Evolutionary conservation across 2,113 vertebrate species (phyloP), one percentile per base, ranked within the genome.

Genomic region (Corvus cornix): DNA sequence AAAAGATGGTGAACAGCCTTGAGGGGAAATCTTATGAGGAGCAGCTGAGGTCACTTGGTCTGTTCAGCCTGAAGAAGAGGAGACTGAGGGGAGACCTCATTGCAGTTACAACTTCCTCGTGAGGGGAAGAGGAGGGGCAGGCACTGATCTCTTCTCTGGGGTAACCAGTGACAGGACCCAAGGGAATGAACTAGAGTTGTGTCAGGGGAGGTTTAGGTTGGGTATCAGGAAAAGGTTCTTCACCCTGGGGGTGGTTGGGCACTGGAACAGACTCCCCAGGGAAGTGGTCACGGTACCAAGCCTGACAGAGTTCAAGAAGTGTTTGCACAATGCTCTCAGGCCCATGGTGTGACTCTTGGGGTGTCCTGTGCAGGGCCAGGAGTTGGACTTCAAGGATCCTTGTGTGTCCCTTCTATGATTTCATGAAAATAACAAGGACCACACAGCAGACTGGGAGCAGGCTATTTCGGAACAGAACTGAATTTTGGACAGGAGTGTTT

Each of bases 131-230:
- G 19, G 24, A 74, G 33, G 22, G 22, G 3, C 15, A 69, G 33
- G 3, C 22, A 39, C 33, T 33, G 33, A 27, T 77, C 37, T 52
- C 35, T 49, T 6, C 12, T 26, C 31, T 39, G 3, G 3, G 46
- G 10, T 31, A 7, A 7, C 17, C n/a, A 52, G 37, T 13, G 44
- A 20, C 15, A 44, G 1, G 5, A 67, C 18, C 19, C 0, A 0
- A 67, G 10, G 27, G 28, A 67, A 74, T 37, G 35, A 18, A 13
- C 9, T 24, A 33, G 9, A 44, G 10, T 2, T 46, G 23, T 14
- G 24, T 21, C 20, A 16, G 37, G 18, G 4, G 16, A 67, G 10
- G 5, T 44, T 81, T 74, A 52, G 12, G 13, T 1, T 12, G 37
- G 19, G 24, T 52, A 13, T n/a, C 1, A 67, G 30, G 1, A 48